These are phyloP conservation scores for Acipenser transmontanus DNA, from an alignment of 2,797 vertebrate species.

Conservation along the genomic window DNA sequence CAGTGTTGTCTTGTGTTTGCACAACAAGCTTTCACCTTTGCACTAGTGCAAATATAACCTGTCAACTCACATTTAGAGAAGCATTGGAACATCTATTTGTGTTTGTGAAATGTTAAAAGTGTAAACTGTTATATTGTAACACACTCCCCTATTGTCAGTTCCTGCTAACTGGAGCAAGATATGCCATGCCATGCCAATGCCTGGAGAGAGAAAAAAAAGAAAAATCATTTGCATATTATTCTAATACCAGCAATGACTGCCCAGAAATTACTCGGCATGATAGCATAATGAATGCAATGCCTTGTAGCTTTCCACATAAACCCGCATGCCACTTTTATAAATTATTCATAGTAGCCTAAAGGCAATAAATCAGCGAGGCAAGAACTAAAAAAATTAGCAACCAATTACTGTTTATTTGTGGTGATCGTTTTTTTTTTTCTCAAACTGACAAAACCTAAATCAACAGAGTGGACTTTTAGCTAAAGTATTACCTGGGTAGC, in stretches of 20 bases:
- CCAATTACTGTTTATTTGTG: constrained; percentile 92
- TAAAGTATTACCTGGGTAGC: background rate
- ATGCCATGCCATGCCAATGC: constrained; percentile 52
- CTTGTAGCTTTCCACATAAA: constrained; percentile 78
- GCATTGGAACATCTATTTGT: constrained; percentile 17
- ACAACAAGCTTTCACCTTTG: constrained; percentile 40
- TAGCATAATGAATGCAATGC: constrained; percentile 77
- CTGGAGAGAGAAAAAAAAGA: constrained; percentile 36
- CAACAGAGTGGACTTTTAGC: constrained; percentile 36
- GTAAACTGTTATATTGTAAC: constrained; percentile 49
- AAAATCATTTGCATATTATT: constrained; percentile 74
- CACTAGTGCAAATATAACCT: constrained; percentile 29
- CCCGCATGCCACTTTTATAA: constrained; percentile 74
- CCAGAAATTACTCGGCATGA: constrained; percentile 72
- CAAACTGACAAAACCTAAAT: constrained; percentile 23
- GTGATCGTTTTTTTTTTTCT: constrained; percentile 45
- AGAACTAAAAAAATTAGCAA: constrained; percentile 86
- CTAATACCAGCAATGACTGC: constrained; percentile 66
- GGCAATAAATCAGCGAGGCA: constrained; percentile 88
- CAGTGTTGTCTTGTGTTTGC: constrained; percentile 24
- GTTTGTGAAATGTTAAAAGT: constrained; percentile 56
- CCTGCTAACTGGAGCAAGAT: constrained; percentile 56
- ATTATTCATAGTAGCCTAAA: constrained; percentile 86
- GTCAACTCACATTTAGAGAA: constrained; percentile 27
- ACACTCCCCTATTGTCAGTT: constrained; percentile 40